phyloP scores from a whole-genome alignment of 2,797 vertebrate species.

The Novumbra hubbsi region DNA sequence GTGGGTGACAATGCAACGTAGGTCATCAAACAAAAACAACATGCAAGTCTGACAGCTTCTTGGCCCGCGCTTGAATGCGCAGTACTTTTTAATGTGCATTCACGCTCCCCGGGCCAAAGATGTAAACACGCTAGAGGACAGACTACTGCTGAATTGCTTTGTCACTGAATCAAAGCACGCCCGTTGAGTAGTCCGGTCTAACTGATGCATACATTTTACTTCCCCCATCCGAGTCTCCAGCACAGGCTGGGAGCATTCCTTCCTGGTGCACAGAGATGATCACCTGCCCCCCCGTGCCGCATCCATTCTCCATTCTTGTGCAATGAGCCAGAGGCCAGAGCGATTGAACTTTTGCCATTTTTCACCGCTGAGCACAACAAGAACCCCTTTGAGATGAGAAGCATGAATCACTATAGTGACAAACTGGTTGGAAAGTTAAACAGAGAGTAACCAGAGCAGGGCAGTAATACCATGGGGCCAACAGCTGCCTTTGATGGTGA shows the following conservation, averaged over 20 bases:
- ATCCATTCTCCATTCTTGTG: constrained; percentile 59
- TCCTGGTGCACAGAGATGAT: constrained; percentile 31
- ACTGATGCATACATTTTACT: not conserved
- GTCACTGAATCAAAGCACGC: not conserved
- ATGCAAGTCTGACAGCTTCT: constrained; percentile 8
- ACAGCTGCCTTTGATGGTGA: constrained; percentile 66
- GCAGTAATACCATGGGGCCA: constrained; percentile 33
- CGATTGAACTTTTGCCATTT: constrained; percentile 68
- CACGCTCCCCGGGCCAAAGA: constrained; percentile 16
- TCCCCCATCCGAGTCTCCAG: constrained; percentile 6
- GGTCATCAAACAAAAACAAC: constrained; percentile 28
- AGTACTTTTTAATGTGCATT: not conserved
- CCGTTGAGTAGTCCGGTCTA: not conserved
- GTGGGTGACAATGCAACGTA: constrained; percentile 12
- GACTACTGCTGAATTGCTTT: not conserved
- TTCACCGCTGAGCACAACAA: constrained; percentile 64
- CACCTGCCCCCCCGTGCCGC: constrained; percentile 54
- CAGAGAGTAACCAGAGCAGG: constrained; percentile 67
- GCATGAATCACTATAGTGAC: constrained; percentile 68
- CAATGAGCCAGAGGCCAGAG: constrained; percentile 52
- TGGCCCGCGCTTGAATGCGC: not conserved
- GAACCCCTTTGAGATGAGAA: constrained; percentile 62
- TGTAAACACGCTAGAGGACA: not conserved
- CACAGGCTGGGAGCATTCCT: constrained; percentile 8
- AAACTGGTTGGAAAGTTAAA: constrained; percentile 74